Base-by-base conservation (phyloP, 2,797 vertebrate species). In the Paedocypris micromegethes region DNA sequence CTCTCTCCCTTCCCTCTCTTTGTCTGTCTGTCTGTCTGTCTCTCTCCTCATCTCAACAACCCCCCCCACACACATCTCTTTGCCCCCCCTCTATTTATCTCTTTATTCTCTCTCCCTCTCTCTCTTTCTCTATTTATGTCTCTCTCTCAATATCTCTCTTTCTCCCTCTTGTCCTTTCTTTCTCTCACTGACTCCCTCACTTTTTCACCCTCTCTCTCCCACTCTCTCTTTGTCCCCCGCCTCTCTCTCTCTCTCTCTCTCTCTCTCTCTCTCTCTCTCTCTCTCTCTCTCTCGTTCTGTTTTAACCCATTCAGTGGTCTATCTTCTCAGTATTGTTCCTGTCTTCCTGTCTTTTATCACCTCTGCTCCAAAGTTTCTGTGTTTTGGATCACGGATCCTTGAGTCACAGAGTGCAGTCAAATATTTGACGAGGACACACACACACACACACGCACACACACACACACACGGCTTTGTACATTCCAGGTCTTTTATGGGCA, bases 261-360 rank as follows among this genome's bases (percentile, higher is more conserved):
- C 61, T 58, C 66, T 82, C 84, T 85, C 82, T 55, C 80, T 84
- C 82, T 78, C 83, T 83, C 81, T 79, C 23, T 23, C 23, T 23
- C 23, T 23, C 23, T 23, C 23, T 23, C 79, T 84, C 79, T 49
- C 74, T 83, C 56, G 43, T 48, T 40, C 53, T 49, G 64, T 68
- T 75, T 75, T 64, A 75, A 72, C 43, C 66, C 64, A 58, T 59
- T 55, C 60, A 47, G 66, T 23, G 23, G 59, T 59, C 59, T 64
- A 57, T 64, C 68, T 57, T 75, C 73, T 72, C 54, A 53, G 60
- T 48, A 50, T 68, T 64, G 47, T 71, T 80, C 75, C 63, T 52
- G 79, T 86, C 87, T 88, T 88, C 87, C 87, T 87, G 86, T 87
- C 87, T 87, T 87, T 89, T 90, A 88, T 87, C 89, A 86, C 86